A percentile compares a stretch with the other conserved stretches of the same genome.
phyloP scores from a whole-genome alignment of 1,140 invertebrate genomes.

The Mycetomoellerius zeteki region DNA sequence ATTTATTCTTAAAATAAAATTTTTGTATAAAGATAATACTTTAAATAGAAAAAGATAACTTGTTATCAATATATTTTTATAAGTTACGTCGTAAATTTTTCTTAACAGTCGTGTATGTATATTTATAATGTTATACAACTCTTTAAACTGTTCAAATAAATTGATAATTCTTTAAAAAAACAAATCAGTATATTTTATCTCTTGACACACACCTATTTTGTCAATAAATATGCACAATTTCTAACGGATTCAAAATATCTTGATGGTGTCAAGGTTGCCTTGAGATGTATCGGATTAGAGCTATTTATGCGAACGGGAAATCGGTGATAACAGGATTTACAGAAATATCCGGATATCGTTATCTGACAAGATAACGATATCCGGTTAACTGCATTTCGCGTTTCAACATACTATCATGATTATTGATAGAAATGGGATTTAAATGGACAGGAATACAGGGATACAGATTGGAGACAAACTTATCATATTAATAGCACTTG shows the following conservation, averaged over 20 bases:
- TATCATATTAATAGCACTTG: slow-evolving; percentile 20
- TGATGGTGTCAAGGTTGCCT: slow-evolving; percentile 7
- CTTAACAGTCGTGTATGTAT: not conserved
- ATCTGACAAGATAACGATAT: slow-evolving; percentile 39
- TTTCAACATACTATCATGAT: slow-evolving; percentile 47
- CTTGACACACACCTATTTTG: not conserved
- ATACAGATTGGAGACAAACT: slow-evolving; percentile 36
- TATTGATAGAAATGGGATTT: slow-evolving; percentile 50
- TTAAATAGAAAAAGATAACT: not conserved
- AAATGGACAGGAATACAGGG: slow-evolving; percentile 6
- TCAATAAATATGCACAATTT: not conserved
- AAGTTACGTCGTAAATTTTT: not conserved
- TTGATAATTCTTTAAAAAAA: not conserved
- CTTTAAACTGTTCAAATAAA: not conserved
- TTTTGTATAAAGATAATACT: not conserved
- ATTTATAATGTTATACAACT: not conserved
- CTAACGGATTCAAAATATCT: slow-evolving; percentile 10
- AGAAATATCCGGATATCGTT: slow-evolving; percentile 54
- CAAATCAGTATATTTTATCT: not conserved
- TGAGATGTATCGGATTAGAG: slow-evolving; percentile 44
- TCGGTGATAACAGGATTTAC: slow-evolving; percentile 47
- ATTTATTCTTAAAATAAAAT: slow-evolving; percentile 8
- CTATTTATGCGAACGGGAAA: slow-evolving; percentile 52
- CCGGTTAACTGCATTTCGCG: not conserved
- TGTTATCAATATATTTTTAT: not conserved